Evolutionary conservation across 2,888 invertebrate species (phyloP).

Genomic region (Tetropium fuscum): DNA sequence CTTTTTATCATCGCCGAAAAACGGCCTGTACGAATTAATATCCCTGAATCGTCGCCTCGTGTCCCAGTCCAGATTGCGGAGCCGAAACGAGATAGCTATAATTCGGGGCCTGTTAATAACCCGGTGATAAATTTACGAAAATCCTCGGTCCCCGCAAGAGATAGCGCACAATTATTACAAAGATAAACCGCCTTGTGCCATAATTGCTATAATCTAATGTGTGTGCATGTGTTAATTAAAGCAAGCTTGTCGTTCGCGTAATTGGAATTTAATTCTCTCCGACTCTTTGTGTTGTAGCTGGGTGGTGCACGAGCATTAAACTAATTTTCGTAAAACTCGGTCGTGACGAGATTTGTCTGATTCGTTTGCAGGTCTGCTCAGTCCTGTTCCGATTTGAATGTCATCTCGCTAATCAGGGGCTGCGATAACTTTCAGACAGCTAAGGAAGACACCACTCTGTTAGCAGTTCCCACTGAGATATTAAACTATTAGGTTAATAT

Average conservation of each 20-base stretch:
- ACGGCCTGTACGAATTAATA: no score
- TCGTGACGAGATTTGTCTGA: neutral
- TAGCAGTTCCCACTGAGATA: no score
- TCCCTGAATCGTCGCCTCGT: no score
- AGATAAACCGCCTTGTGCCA: slow-evolving; percentile 48
- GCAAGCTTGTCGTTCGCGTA: slow-evolving; percentile 46
- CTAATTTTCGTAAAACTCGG: neutral
- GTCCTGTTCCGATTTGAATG: no score
- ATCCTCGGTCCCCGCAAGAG: slow-evolving; percentile 35
- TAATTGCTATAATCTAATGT: slow-evolving; percentile 52
- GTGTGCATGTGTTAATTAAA: slow-evolving; percentile 54
- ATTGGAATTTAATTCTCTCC: slow-evolving; percentile 51
- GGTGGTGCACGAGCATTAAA: neutral
- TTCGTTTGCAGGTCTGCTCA: neutral
- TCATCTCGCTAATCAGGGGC: no score
- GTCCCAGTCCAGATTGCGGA: slow-evolving; percentile 28
- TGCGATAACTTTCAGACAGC: no score
- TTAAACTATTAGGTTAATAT: no score
- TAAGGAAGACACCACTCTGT: no score
- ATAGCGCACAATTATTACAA: slow-evolving; percentile 45
- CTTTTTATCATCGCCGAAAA: no score
- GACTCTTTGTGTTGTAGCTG: neutral
- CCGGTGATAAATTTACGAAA: slow-evolving; percentile 33
- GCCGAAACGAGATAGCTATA: slow-evolving; percentile 27
- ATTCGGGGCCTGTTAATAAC: slow-evolving; percentile 39